Evolutionary conservation across 2,797 vertebrate genomes (phyloP).

Genomic region (Molossus molossus): DNA sequence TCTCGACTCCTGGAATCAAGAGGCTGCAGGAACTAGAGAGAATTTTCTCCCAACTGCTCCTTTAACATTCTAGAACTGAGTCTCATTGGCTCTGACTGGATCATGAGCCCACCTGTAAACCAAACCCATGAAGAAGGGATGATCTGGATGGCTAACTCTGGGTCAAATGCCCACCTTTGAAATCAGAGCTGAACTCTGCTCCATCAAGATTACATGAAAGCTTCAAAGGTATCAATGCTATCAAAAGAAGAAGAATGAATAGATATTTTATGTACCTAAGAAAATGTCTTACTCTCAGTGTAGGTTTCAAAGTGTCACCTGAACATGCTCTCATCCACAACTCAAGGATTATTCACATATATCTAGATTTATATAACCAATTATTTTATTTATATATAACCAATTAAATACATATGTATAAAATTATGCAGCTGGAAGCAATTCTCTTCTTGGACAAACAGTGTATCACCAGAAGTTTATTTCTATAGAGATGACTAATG

Average conservation of each 20-base stretch:
- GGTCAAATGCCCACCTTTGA: not conserved
- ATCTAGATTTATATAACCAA: not conserved
- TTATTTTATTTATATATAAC: not conserved
- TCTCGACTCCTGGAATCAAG: not conserved
- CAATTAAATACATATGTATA: not conserved
- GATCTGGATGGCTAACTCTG: not conserved
- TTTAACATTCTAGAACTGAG: not conserved
- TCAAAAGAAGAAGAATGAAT: not conserved
- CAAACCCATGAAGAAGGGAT: not conserved
- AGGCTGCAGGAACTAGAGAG: not conserved
- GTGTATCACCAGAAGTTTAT: conserved; percentile 22
- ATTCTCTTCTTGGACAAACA: conserved; percentile 45
- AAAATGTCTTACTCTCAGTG: not conserved
- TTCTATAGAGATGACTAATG: conserved; percentile 29
- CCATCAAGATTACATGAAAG: not conserved
- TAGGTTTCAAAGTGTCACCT: not conserved
- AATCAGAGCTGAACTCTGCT: not conserved
- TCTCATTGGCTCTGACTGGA: not conserved
- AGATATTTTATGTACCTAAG: not conserved
- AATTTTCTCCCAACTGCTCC: not conserved
- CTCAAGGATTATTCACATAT: conserved; percentile 43
- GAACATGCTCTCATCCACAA: not conserved
- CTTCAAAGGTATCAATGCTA: not conserved
- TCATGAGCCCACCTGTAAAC: not conserved
- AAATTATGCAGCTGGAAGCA: conserved; percentile 16